phyloP scores from a whole-genome alignment of 2,113 vertebrate genomes.

The Noturus placidus region DNA sequence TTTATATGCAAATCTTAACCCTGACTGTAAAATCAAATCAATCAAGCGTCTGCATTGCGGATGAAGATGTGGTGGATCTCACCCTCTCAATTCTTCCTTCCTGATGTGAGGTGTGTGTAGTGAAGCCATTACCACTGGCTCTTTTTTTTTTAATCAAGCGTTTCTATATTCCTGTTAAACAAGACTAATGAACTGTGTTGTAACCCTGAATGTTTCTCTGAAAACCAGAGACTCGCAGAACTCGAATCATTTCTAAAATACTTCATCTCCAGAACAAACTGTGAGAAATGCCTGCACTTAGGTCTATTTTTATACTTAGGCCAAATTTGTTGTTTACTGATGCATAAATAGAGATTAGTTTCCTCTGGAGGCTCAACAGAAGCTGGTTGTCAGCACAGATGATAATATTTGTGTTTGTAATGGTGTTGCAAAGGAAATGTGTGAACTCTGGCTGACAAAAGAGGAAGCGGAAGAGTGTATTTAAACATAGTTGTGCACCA shows the following conservation, averaged over 20 bases:
- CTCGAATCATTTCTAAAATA: background rate
- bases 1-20: background rate
- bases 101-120: background rate
- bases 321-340: background rate
- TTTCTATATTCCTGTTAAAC: background rate
- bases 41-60: background rate
- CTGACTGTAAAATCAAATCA: background rate
- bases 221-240: background rate
- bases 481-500: background rate
- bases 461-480: conserved; percentile 14
- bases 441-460: background rate
- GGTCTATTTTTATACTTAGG: no score
- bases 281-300: background rate
- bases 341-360: background rate
- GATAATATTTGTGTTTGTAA: background rate
- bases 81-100: background rate
- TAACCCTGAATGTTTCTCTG: background rate
- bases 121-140: background rate
- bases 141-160: background rate
- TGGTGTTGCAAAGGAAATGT: conserved; percentile 16
- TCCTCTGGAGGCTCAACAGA: background rate
- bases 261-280: background rate
- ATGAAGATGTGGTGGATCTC: background rate
- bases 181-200: background rate
- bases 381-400: background rate